Conservation (phyloP, 2,888 invertebrate species). For the Pycnomerus fuliginosus region DNA sequence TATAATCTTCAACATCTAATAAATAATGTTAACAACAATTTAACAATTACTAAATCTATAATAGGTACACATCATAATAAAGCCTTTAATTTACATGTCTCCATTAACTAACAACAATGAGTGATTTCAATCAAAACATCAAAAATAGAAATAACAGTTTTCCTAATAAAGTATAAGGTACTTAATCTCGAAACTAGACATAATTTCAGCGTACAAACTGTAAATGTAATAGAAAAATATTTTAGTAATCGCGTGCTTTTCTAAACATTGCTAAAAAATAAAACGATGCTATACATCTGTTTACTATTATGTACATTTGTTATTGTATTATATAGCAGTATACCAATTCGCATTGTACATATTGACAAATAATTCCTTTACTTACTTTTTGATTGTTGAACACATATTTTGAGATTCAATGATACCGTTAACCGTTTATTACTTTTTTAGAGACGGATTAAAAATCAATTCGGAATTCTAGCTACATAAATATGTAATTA, state of each 20-base stretch:
- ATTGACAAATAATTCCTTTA: slow-evolving; percentile 9
- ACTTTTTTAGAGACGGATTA: not conserved
- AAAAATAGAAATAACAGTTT: no score
- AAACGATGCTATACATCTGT: slow-evolving; percentile 12
- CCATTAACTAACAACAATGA: no score
- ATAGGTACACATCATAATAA: slow-evolving; percentile 2
- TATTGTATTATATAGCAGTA: slow-evolving; percentile 34
- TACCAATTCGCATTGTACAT: slow-evolving; percentile 24
- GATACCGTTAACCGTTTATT: slow-evolving; percentile 4
- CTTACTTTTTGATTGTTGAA: slow-evolving; percentile 20
- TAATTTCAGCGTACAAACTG: no score
- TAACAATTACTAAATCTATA: slow-evolving; percentile 14
- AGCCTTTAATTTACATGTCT: no score
- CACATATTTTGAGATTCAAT: slow-evolving; percentile 20
- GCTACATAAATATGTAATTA: not conserved
- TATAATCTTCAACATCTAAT: slow-evolving; percentile 4
- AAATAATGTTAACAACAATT: slow-evolving; percentile 11
- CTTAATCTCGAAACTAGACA: no score
- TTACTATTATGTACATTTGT: slow-evolving; percentile 29
- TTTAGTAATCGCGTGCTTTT: slow-evolving; percentile 25
- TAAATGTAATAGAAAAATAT: slow-evolving; percentile 28
- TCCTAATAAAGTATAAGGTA: no score
- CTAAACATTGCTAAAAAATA: slow-evolving; percentile 15
- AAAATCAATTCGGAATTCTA: not conserved
- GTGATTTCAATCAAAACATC: no score